phyloP scores from a whole-genome alignment of 2,113 vertebrate species.

The Piprites chloris region DNA sequence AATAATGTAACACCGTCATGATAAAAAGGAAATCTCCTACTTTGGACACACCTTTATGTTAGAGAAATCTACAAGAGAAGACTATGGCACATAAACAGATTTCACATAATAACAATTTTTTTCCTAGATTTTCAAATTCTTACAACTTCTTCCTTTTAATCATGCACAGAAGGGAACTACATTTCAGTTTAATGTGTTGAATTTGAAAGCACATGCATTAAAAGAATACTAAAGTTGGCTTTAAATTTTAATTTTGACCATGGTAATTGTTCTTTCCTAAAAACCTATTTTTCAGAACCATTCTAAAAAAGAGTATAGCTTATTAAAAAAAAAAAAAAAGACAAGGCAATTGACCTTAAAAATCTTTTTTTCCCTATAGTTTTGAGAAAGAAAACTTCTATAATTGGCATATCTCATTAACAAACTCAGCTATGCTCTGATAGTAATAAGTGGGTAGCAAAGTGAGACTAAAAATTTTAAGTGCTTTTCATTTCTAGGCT shows the following conservation, averaged over 20 bases:
- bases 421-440: background rate
- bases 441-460: constrained; percentile 10
- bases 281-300: background rate
- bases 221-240: background rate
- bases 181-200: background rate
- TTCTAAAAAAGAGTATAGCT: background rate
- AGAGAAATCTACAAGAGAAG: background rate
- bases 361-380: background rate
- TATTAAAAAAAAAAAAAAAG: background rate
- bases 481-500: constrained; percentile 37
- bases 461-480: constrained; percentile 48
- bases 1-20: background rate
- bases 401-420: background rate
- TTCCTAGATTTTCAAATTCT: background rate
- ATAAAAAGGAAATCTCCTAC: background rate
- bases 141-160: background rate
- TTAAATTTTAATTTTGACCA: background rate
- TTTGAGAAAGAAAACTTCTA: background rate
- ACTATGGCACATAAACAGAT: background rate
- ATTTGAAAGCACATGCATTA: background rate
- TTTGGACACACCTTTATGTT: background rate
- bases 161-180: background rate
- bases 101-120: background rate
- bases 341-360: background rate
- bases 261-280: background rate